phyloP scores from a whole-genome alignment of 2,797 vertebrate genomes.

The Tragelaphus oryx region DNA sequence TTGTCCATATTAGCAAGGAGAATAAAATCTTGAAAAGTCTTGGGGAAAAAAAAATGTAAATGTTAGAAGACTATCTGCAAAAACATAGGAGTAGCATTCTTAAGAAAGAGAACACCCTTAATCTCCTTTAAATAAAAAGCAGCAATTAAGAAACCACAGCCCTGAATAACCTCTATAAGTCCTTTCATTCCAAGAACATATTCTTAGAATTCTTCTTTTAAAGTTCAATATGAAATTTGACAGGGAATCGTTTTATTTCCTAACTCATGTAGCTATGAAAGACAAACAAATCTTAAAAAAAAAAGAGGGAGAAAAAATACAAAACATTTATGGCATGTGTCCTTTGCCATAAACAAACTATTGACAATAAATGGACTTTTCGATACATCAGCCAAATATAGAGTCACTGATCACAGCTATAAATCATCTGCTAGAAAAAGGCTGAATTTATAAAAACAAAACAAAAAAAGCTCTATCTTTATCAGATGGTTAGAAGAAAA shows the following conservation, averaged over 20 bases:
- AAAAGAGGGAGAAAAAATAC: background rate
- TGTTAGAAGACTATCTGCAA: background rate
- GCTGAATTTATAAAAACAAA: background rate
- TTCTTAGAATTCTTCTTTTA: slow-evolving; percentile 34
- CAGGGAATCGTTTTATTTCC: background rate
- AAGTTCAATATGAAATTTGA: slow-evolving; percentile 40
- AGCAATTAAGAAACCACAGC: slow-evolving; percentile 3
- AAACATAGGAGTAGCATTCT: background rate
- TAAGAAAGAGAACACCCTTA: background rate
- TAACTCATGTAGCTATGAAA: background rate
- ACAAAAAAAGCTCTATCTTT: slow-evolving; percentile 17
- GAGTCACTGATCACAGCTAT: slow-evolving; percentile 34
- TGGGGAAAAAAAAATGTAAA: background rate
- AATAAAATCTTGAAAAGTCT: background rate
- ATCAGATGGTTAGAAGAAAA: background rate
- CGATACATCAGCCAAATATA: slow-evolving; percentile 62
- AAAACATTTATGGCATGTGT: background rate
- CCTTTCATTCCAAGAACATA: slow-evolving; percentile 4
- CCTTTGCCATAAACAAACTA: slow-evolving; percentile 62
- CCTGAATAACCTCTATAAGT: background rate
- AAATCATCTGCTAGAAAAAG: slow-evolving; percentile 63
- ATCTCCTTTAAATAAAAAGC: slow-evolving; percentile 7
- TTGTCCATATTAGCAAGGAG: slow-evolving; percentile 15
- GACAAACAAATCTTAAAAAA: background rate
- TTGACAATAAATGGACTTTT: slow-evolving; percentile 63